These are phyloP conservation scores for Netelia fuscicornis DNA, from an alignment of 2,888 invertebrate species.

Conservation along the genomic window DNA sequence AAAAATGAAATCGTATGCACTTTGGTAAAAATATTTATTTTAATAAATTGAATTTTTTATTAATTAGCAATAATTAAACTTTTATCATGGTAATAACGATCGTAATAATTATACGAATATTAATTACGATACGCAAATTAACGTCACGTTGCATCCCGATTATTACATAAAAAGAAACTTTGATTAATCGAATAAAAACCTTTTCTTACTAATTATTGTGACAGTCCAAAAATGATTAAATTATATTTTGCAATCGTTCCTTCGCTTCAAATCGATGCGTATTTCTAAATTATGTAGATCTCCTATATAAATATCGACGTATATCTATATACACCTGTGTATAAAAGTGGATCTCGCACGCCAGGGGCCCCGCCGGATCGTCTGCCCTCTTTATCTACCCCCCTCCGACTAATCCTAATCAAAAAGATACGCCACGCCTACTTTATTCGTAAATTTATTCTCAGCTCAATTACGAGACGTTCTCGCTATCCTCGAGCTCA, in stretches of 20 bases:
- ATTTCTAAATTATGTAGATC: slow-evolving; percentile 58
- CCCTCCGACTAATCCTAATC: slow-evolving; percentile 68
- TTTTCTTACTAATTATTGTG: too few species aligned
- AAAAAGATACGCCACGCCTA: slow-evolving; percentile 71
- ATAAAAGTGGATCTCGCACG: slow-evolving; percentile 29
- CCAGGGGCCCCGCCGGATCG: slow-evolving; percentile 52
- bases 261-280: slow-evolving; percentile 56
- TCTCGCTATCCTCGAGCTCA: slow-evolving; percentile 62
- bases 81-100: too few species aligned
- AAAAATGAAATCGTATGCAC: too few species aligned
- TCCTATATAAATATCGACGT: slow-evolving; percentile 36
- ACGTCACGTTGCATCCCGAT: too few species aligned
- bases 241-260: slow-evolving; percentile 47
- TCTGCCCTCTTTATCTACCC: slow-evolving; percentile 18
- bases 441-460: slow-evolving; percentile 74
- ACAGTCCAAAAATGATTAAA: too few species aligned
- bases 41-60: too few species aligned
- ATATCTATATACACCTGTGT: slow-evolving; percentile 17
- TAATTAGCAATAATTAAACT: too few species aligned
- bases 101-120: too few species aligned
- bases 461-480: slow-evolving; percentile 71
- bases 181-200: too few species aligned
- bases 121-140: too few species aligned
- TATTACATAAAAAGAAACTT: too few species aligned
- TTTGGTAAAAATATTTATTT: too few species aligned